Evolutionary conservation across 2,888 invertebrate genomes (phyloP), one percentile per base, ranked within the genome.

Genomic region (Platerodrilus igneus): DNA sequence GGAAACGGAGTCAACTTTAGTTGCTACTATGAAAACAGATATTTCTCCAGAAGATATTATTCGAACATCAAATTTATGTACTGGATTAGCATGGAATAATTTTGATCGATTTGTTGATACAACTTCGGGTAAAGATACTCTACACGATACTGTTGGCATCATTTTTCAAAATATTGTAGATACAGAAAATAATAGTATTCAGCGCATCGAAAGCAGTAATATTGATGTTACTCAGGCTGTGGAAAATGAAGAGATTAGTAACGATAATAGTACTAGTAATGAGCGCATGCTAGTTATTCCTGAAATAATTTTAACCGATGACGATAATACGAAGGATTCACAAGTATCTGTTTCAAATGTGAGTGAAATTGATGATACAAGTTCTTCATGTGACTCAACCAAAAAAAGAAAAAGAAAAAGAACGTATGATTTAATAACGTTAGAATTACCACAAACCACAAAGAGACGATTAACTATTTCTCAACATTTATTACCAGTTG

Each of bases 371-470:
- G 11, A 31, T 10, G 20, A 20, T 4, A 20, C 20, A 19, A 11
- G 2, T 13, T 20, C 19, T 13, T 31, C 6, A 31, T 19, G 20
- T 19, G 20, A 31, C n/a, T 13, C 13, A 9, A 31, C 14, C 7
- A 31, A 31, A 31, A 31, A 31, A 11, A 19, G 11, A 19, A 29
- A 30, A 30, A 29, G 29, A 17, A 29, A 29, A 16, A 29, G 29
- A 29, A 29, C 18, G 11, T 29, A 29, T 18, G 29, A 29, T 18
- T 29, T 29, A 2, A 9, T 19, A 18, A 29, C 29, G 11, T 29
- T 29, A 19, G 29, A 17, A 29, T 29, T 29, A 18, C 19, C 16
- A 29, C 19, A 18, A 15, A 16, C 18, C 3, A 18, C 29, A 15
- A 18, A 20, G 21, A 31, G 14, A 31, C 19, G 11, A 31, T 21